Evolutionary conservation across 2,113 vertebrate genomes (phyloP), one percentile per base, ranked within the genome.

Genomic region (Petrocephalus microphthalmus): DNA sequence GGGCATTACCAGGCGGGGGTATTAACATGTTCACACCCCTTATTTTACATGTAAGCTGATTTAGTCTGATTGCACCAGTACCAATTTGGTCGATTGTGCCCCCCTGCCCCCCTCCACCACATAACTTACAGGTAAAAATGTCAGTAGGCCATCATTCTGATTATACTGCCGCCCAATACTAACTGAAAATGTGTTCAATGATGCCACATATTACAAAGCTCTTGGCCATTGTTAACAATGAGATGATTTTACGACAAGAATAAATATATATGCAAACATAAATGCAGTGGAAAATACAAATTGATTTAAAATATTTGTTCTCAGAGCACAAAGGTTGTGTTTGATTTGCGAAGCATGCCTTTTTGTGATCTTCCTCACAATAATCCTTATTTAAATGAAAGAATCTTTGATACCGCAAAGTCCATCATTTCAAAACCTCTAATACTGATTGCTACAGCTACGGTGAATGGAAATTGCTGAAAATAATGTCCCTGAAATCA

Each of bases 401-500:
- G 13, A 82, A 82, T 84, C 42, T n/a, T 83, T n/a, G 47, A 11
- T 22, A n/a, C 7, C 60, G 60, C 60, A 25, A 64, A 64, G 47
- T 49, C 7, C 22, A 47, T 6, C n/a, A 45, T 51, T 84, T 84
- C 47, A 4, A 84, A 22, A 45, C 20, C 5, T 84, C 45, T 20
- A 84, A 51, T 84, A 84, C n/a, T 84, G 42, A 84, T 84, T 49
- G 33, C 37, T 45, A 42, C 20, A 37, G 17, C 84, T 54, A 10
- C 19, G 17, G 52, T 85, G 84, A 56, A 29, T 15, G 84, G 52
- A 85, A 85, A 85, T 53, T 33, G 51, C 51, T 54, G 88, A 90
- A 90, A 64, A 91, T 71, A 53, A 84, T 15, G 45, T 89, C 87
- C 88, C 88, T 89, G 91, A 67, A 71, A 64, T 11, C 25, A 19